Evolutionary conservation across 2,113 vertebrate genomes (phyloP), one percentile per base, ranked within the genome.

Genomic region (Jacana jacana): DNA sequence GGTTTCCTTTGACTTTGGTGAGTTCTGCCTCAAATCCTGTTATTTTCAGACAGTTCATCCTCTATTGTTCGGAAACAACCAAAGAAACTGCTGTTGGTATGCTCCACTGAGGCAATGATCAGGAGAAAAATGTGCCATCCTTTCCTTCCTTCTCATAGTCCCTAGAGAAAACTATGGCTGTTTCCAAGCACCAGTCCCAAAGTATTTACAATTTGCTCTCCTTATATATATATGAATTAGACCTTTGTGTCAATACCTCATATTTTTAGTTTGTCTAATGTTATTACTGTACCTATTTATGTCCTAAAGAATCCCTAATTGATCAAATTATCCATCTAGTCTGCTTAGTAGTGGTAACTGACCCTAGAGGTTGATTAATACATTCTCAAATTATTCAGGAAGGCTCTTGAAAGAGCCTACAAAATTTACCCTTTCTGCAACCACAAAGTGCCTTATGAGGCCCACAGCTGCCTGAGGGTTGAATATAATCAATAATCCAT

Each of bases 401-500:
- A 97, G 20, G 69, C 88, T 95, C 88, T 96, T 91, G 92, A 93
- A 95, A 86, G 17, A 91, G 40, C 76, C 55, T 86, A 55, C 93
- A 96, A 82, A 94, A 78, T 90, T 93, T 90, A 97, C 82, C 85
- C 69, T 89, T 91, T 91, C 69, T 93, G 76, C 91, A 97, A 93
- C 83, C 87, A 89, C 96, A 86, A 78, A 91, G 51, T 94, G 78
- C 76, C 42, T 97, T 93, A 61, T 46, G 77, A 96, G 60, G 78
- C 57, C 81, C 57, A 83, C 37, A 88, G 88, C 39, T 96, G 65
- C 96, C 84, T 91, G 37, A 76, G 48, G 81, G 51, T 72, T 94
- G 75, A 93, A 79, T 72, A 83, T 97, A 97, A 97, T 87, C 94
- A 97, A 96, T 97, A 93, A 96, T 78, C 89, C 94, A 89, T 92